Conservation (phyloP, 2,113 vertebrate species). For the Lamprologus sp. region DNA sequence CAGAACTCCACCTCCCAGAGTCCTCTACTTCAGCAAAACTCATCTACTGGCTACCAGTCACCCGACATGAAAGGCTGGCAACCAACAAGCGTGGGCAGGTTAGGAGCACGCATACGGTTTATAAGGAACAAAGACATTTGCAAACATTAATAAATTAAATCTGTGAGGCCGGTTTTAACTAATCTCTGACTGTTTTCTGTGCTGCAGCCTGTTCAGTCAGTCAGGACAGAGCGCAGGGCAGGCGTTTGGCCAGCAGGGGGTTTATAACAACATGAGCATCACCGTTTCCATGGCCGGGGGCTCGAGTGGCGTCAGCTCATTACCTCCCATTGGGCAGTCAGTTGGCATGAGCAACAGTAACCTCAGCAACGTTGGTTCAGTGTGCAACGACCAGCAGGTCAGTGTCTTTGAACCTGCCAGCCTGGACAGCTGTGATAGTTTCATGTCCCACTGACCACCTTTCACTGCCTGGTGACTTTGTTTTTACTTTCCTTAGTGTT, state of each 20-base stretch:
- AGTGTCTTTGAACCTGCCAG: slow-evolving; percentile 6
- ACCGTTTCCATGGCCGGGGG: slow-evolving; percentile 93
- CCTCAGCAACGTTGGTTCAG: slow-evolving; percentile 78
- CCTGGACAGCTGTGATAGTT: not conserved
- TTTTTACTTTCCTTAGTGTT: not conserved
- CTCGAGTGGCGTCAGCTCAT: slow-evolving; percentile 75
- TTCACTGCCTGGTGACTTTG: not conserved
- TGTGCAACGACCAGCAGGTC: slow-evolving; percentile 95
- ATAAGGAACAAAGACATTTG: not conserved
- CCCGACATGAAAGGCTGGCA: slow-evolving; percentile 92
- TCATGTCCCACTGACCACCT: not conserved
- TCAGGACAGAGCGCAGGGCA: slow-evolving; percentile 73
- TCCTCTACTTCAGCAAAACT: slow-evolving; percentile 82
- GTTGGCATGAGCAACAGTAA: slow-evolving; percentile 83
- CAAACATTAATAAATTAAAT: not conserved
- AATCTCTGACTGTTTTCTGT: not conserved
- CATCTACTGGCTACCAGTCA: slow-evolving; percentile 83
- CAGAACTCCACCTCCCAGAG: slow-evolving; percentile 84
- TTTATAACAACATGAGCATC: slow-evolving; percentile 99
- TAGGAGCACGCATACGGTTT: not conserved
- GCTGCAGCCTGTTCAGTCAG: slow-evolving; percentile 79
- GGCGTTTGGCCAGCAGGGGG: slow-evolving; percentile 79
- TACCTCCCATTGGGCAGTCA: slow-evolving; percentile 82
- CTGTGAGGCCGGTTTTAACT: not conserved
- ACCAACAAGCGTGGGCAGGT: slow-evolving; percentile 80